Conservation (phyloP, 2,797 vertebrate genomes). For the Sebastes minor region DNA sequence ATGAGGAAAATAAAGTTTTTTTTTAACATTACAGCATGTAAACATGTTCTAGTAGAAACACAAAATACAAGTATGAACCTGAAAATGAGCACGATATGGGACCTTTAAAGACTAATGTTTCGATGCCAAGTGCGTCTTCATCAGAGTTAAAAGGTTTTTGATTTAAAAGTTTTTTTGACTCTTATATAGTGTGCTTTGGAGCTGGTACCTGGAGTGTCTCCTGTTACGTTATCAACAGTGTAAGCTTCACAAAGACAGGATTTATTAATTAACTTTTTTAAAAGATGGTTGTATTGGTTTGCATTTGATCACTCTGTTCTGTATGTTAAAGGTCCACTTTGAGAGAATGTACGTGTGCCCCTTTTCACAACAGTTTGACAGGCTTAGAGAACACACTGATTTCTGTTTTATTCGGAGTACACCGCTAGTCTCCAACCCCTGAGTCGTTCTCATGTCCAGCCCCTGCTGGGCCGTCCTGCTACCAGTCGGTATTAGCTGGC, state of each 20-base stretch:
- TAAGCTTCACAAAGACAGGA: not conserved
- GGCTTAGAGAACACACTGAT: not conserved
- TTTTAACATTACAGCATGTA: too few species aligned
- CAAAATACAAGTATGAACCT: too few species aligned
- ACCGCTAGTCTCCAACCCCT: too few species aligned
- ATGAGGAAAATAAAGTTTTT: too few species aligned
- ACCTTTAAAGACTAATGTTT: too few species aligned
- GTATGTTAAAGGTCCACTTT: not conserved
- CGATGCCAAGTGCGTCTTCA: too few species aligned
- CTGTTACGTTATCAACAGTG: not conserved
- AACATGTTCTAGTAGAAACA: too few species aligned
- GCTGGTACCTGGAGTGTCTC: not conserved
- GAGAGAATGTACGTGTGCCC: not conserved
- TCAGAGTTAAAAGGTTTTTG: too few species aligned
- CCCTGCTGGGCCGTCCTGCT: not conserved
- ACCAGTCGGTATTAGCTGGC: conserved; percentile 33
- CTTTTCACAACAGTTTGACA: too few species aligned
- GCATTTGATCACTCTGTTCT: not conserved
- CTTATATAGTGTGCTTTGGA: too few species aligned
- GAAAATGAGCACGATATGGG: too few species aligned
- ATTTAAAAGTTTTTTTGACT: too few species aligned
- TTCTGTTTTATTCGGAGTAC: not conserved
- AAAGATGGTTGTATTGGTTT: not conserved
- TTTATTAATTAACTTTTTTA: not conserved
- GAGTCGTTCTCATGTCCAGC: not conserved